Percentiles rank a stretch among this genome's conserved stretches.
These are phyloP conservation scores for Oreochromis mossambicus DNA, from an alignment of 2,797 vertebrate genomes.

Conservation along the genomic window DNA sequence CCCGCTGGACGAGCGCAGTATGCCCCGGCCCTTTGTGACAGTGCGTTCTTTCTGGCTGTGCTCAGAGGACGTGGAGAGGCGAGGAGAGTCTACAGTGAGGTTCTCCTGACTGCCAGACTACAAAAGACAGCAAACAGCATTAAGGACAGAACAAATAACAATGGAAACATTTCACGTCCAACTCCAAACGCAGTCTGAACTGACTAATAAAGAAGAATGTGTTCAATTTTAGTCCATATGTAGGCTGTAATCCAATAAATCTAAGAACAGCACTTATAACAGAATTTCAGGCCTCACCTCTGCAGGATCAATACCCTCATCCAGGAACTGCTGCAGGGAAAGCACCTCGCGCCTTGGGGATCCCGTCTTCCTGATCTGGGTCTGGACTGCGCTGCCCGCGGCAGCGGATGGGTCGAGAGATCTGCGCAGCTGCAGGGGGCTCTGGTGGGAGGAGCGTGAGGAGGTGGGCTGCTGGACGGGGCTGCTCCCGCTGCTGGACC, in stretches of 20 bases:
- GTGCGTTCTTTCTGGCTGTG: conserved; percentile 78
- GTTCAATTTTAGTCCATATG: background rate
- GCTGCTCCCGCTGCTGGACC: conserved; percentile 93
- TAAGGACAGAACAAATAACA: background rate
- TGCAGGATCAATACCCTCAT: conserved; percentile 83
- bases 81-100: conserved; percentile 87
- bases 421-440: conserved; percentile 82
- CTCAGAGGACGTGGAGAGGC: conserved; percentile 81
- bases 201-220: background rate
- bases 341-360: conserved; percentile 86
- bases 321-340: conserved; percentile 91
- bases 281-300: conserved; percentile 59
- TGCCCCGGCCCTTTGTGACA: conserved; percentile 72
- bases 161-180: background rate
- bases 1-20: conserved; percentile 87
- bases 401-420: conserved; percentile 61
- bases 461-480: conserved; percentile 79
- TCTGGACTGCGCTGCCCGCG: conserved; percentile 40
- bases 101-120: conserved; percentile 91
- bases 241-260: background rate
- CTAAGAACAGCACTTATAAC: background rate
- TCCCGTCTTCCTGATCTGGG: conserved; percentile 66
- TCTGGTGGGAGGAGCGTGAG: conserved; percentile 83
- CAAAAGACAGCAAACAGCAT: conserved; percentile 12
- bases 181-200: background rate